These are phyloP conservation scores for Syrphus vitripennis DNA, from an alignment of 2,888 invertebrate species.

Conservation along the genomic window DNA sequence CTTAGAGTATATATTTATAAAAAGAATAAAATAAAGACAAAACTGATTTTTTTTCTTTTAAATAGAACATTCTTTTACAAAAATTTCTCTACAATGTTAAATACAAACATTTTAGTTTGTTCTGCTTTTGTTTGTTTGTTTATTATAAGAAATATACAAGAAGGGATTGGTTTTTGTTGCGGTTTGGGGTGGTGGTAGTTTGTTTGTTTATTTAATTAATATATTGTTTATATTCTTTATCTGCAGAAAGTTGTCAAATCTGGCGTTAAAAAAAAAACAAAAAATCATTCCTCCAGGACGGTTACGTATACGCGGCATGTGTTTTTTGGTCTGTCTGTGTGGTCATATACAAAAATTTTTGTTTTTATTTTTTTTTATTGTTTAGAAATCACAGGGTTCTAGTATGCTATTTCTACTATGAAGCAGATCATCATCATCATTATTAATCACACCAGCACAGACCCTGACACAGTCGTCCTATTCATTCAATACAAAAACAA, in stretches of 20 bases:
- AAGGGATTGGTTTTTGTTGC: conserved; percentile 44
- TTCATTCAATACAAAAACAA: conserved; percentile 4
- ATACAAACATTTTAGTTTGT: conserved; percentile 44
- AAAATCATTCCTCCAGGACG: conserved; percentile 37
- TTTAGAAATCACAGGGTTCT: conserved; percentile 68
- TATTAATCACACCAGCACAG: conserved; percentile 32
- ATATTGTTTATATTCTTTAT: conserved; percentile 9
- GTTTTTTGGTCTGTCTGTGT: conserved; percentile 28
- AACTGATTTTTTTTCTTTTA: conserved; percentile 25
- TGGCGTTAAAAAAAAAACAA: conserved; percentile 10
- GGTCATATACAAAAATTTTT: conserved; percentile 20
- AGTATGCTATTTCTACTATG: conserved; percentile 61
- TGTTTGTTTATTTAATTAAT: conserved; percentile 25
- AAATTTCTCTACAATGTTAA: conserved; percentile 63
- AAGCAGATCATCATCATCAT: conserved; percentile 52
- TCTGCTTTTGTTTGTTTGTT: conserved; percentile 28
- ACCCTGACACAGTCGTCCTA: conserved; percentile 20
- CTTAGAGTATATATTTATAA: conserved; percentile 57
- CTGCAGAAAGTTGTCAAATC: conserved; percentile 8
- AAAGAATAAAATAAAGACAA: conserved; percentile 44
- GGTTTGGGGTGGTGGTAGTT: conserved; percentile 39
- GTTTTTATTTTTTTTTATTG: conserved; percentile 26
- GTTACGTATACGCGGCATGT: conserved; percentile 15
- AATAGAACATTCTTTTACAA: conserved; percentile 19
- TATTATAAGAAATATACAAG: conserved; percentile 64